Evolutionary conservation across 2,888 invertebrate species (phyloP).

Genomic region (Drosophila multiciliata): DNA sequence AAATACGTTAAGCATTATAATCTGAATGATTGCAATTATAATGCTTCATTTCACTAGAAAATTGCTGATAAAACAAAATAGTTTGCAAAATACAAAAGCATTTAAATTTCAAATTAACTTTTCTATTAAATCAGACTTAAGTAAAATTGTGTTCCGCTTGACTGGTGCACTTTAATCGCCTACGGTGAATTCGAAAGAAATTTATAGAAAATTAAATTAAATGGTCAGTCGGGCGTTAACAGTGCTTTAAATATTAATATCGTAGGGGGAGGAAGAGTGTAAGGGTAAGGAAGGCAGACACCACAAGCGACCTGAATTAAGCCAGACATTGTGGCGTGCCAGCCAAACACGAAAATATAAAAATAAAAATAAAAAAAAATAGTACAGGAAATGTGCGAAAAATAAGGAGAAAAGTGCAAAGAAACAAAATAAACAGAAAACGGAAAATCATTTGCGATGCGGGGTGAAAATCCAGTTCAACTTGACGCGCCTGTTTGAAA

Average conservation of each 20-base stretch:
- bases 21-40: neutral
- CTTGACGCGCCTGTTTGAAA: constrained; percentile 14
- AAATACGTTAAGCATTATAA: constrained; percentile 6
- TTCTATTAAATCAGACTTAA: neutral
- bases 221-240: constrained; percentile 23
- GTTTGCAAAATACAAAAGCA: neutral
- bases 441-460: constrained; percentile 57
- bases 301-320: constrained; percentile 51
- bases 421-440: constrained; percentile 28
- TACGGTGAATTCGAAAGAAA: constrained; percentile 12
- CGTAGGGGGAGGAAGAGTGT: neutral
- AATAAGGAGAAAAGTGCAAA: constrained; percentile 13
- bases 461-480: constrained; percentile 18
- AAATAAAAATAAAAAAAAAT: constrained; percentile 5
- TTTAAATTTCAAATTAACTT: neutral
- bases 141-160: neutral
- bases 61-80: neutral
- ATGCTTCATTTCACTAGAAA: neutral
- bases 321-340: constrained; percentile 58
- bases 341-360: constrained; percentile 3
- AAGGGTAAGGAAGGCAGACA: neutral
- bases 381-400: constrained; percentile 53
- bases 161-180: neutral
- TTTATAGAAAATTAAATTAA: constrained; percentile 37
- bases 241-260: constrained; percentile 37